Evolutionary conservation across 2,888 invertebrate genomes (phyloP), one percentile per base, ranked within the genome.

Genomic region (Fragum fragum): DNA sequence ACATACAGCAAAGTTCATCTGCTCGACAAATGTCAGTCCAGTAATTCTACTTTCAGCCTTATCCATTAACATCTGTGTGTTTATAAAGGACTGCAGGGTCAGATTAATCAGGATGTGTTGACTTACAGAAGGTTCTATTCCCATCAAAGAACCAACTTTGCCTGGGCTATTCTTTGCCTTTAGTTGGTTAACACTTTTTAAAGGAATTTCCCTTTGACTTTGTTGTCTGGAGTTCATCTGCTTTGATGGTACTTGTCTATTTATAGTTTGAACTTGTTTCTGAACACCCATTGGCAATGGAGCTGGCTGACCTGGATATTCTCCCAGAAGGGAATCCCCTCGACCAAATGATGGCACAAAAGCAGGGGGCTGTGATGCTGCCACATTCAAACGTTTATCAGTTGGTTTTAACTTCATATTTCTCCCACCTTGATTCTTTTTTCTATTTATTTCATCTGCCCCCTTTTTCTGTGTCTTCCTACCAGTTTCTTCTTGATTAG

Each of bases 1-100:
- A 70, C 83, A 73, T 16, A 86, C 86, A 29, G 77, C 79, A 66
- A 88, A 75, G 55, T 77, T 83, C 21, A 71, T 21, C 11, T n/a
- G n/a, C 14, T 36, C 47, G 6, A 57, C 18, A 29, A 78, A 78
- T 5, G 78, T 47, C 39, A 78, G 7, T 3, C 73, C 78, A 52
- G 36, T 21, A 11, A 72, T 66, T n/a, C 52, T n/a, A 21, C 66
- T 6, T 11, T 39, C 42, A 26, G n/a, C 16, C n/a, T 16, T 66
- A 23, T 29, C 32, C 36, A 52, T 32, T 53, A 28, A 3, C 0
- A 16, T 28, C 23, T 36, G 36, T 29, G 66, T 61, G 23, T 52
- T 32, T 21, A 53, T 53, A 9, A 36, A 55, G 7, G 66, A 66
- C 36, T 66, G 53, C 23, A 39, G 39, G 21, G 52, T 39, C 14